phyloP scores from a whole-genome alignment of 2,888 invertebrate species.

The Hedya salicella region DNA sequence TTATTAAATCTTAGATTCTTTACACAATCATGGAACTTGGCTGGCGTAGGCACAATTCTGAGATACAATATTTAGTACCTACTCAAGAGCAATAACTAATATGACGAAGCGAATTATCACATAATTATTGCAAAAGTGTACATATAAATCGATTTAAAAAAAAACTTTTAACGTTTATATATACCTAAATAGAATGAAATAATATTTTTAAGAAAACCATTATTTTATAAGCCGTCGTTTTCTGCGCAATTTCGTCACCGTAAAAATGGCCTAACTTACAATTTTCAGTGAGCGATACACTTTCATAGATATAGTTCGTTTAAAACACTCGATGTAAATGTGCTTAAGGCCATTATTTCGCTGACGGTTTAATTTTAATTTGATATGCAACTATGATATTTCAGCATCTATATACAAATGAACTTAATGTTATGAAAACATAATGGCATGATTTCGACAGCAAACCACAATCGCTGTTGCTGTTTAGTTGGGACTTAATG shows the following conservation, averaged over 20 bases:
- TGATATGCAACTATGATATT: not conserved
- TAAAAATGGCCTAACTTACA: not conserved
- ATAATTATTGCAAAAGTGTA: slow-evolving; percentile 16
- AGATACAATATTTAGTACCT: not conserved
- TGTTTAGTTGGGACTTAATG: too few relatives aligned
- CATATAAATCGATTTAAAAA: slow-evolving; percentile 24
- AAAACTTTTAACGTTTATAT: slow-evolving; percentile 17
- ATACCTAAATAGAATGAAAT: slow-evolving; percentile 19
- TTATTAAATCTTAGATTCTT: not conserved
- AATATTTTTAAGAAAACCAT: slow-evolving; percentile 29
- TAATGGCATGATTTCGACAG: too few relatives aligned
- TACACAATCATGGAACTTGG: not conserved
- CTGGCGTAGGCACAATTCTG: not conserved
- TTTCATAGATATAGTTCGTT: not conserved
- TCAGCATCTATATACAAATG: too few relatives aligned
- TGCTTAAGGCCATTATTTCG: slow-evolving; percentile 2
- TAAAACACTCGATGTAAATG: not conserved
- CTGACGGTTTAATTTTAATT: not conserved
- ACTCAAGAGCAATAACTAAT: slow-evolving; percentile 5
- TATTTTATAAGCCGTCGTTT: slow-evolving; percentile 28
- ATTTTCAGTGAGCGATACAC: too few relatives aligned
- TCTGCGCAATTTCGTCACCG: slow-evolving; percentile 21
- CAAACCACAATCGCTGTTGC: too few relatives aligned
- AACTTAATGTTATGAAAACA: too few relatives aligned
- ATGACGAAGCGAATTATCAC: slow-evolving; percentile 25